Base-by-base conservation (phyloP, 2,888 invertebrate genomes). In the Ophion obscuratus region DNA sequence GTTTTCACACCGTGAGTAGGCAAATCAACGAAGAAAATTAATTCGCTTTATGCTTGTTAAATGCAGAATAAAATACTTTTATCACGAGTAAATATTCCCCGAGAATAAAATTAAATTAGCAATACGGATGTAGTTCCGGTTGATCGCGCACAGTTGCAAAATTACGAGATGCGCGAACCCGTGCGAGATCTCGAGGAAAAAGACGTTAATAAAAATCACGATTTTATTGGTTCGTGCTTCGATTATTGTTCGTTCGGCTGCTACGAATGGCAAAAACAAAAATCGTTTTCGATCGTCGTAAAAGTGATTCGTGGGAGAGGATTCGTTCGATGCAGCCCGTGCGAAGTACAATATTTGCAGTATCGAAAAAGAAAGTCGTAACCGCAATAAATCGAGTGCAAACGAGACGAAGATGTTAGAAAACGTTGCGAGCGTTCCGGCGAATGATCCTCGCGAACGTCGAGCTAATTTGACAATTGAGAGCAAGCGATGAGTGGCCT, bases 401-500 rank as follows among this genome's bases (percentile, higher is more conserved):
- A 70, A 70, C 61, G 47, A 53, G 64, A 73, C n/a, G 44, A 47
- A 70, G 47, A 47, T 31, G 24, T 80, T 62, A 53, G 79, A 64
- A 64, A 80, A 71, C 36, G 36, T 31, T 64, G 71, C 67, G 20
- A 24, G 47, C 75, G 70, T 62, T 68, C 7, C 73, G 71, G 61
- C 61, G 14, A 78, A 83, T 77, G n/a, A 77, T 73, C 47, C 20
- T 77, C 24, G 59, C 20, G 59, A 47, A 67, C 47, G 71, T 40
- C 40, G 27, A 53, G 66, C 70, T 81, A 81, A 85, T 85, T 79
- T 85, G 85, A 85, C 74, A 85, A 85, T 85, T 85, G 81, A 85
- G 85, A 79, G 61, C 79, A 61, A 76, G 71, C 84, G 71, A 80
- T 71, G 70, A 84, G 80, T 76, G 84, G 80, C 76, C 80, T 84